Evolutionary conservation across 2,888 invertebrate species (phyloP).

Genomic region (Trichopria drosophilae): DNA sequence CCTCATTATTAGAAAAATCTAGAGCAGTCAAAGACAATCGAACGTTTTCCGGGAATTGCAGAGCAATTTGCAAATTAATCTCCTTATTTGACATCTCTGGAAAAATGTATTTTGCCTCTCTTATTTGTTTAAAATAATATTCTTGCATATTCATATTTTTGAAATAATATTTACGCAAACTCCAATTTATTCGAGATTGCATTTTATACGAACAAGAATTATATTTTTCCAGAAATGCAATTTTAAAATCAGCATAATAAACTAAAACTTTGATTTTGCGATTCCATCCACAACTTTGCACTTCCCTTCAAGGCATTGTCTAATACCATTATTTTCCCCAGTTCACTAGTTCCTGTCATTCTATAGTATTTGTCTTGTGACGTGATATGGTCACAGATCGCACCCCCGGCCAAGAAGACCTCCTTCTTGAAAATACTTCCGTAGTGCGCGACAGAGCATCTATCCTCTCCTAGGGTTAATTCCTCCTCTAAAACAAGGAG

Average conservation of each 20-base stretch:
- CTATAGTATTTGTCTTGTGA: slow-evolving; percentile 4
- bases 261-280: neutral
- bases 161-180: neutral
- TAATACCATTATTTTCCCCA: neutral
- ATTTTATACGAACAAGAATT: neutral
- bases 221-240: slow-evolving; percentile 1
- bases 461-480: too few species aligned
- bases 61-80: neutral
- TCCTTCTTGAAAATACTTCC: too few species aligned
- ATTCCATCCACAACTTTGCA: slow-evolving; percentile 2
- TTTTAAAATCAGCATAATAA: neutral
- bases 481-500: too few species aligned
- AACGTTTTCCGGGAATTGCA: neutral
- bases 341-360: neutral
- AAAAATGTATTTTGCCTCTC: slow-evolving; percentile 2
- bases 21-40: neutral
- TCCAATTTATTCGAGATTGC: neutral
- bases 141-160: neutral
- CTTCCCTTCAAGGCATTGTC: neutral
- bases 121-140: slow-evolving; percentile 3
- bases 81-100: neutral
- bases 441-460: too few species aligned
- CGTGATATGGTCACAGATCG: too few species aligned
- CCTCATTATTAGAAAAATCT: neutral
- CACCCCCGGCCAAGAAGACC: too few species aligned